Conservation (phyloP, 2,113 vertebrate genomes). For the Limnothrissa miodon region DNA sequence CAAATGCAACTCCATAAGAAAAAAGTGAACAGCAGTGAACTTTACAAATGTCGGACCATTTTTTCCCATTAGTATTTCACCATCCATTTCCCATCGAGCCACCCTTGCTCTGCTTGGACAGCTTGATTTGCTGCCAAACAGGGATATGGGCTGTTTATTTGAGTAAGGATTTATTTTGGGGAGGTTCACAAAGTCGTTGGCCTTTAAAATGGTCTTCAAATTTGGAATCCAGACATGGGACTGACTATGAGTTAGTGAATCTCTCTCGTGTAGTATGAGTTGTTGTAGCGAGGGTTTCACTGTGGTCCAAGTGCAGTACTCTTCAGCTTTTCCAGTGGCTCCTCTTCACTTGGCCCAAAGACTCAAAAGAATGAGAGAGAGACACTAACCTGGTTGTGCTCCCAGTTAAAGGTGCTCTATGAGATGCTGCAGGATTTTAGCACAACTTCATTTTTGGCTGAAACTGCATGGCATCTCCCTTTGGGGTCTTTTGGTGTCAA, state of each 20-base stretch:
- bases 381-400: conserved; percentile 80
- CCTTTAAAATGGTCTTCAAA: conserved; percentile 3
- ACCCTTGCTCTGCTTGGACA: background rate
- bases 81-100: background rate
- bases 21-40: background rate
- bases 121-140: background rate
- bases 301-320: conserved; percentile 45
- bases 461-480: conserved; percentile 57
- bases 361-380: conserved; percentile 77
- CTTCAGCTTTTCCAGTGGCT: conserved; percentile 49
- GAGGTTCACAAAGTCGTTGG: background rate
- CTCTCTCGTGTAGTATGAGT: background rate
- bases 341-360: conserved; percentile 39
- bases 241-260: background rate
- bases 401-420: too few species aligned
- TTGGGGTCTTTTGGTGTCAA: too few species aligned
- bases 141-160: conserved; percentile 12
- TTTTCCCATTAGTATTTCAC: background rate
- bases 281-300: background rate
- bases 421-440: too few species aligned
- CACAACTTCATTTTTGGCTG: too few species aligned
- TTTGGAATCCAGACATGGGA: background rate
- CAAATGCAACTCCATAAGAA: background rate
- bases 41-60: background rate
- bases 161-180: background rate